These are phyloP conservation scores for Coregonus sp. DNA, from an alignment of 2,797 vertebrate species.

Conservation along the genomic window DNA sequence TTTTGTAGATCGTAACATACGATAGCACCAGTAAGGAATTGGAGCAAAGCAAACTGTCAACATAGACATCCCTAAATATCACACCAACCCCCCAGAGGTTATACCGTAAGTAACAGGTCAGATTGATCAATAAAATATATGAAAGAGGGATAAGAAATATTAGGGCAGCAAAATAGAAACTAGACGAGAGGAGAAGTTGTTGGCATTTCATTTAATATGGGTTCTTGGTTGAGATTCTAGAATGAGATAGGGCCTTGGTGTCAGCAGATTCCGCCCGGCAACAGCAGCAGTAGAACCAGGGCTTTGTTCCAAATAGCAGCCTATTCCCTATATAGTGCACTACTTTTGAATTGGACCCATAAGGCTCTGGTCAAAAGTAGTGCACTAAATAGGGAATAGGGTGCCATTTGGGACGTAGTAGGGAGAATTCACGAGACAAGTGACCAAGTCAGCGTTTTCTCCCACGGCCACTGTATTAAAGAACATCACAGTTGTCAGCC, in stretches of 20 bases:
- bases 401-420: constrained; percentile 25
- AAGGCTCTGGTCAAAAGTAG: neutral
- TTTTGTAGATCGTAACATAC: neutral
- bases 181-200: constrained; percentile 63
- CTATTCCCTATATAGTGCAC: neutral
- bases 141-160: constrained; percentile 60
- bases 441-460: constrained; percentile 79
- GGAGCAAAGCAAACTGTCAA: neutral
- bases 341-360: neutral
- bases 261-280: constrained; percentile 72
- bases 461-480: constrained; percentile 62
- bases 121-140: constrained; percentile 44
- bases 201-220: constrained; percentile 70
- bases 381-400: neutral
- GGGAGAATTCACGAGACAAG: constrained; percentile 75
- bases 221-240: constrained; percentile 74
- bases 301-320: neutral
- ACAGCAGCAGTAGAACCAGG: constrained; percentile 13
- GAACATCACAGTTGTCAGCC: constrained; percentile 75
- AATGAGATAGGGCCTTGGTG: constrained; percentile 64
- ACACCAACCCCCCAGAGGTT: neutral
- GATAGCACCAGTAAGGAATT: neutral
- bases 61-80: too few relatives aligned
- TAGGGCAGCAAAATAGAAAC: constrained; percentile 36
- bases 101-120: constrained; percentile 21